Percentiles rank a stretch among this genome's conserved stretches.
phyloP scores from a whole-genome alignment of 2,113 vertebrate genomes.

The Rostratula benghalensis region DNA sequence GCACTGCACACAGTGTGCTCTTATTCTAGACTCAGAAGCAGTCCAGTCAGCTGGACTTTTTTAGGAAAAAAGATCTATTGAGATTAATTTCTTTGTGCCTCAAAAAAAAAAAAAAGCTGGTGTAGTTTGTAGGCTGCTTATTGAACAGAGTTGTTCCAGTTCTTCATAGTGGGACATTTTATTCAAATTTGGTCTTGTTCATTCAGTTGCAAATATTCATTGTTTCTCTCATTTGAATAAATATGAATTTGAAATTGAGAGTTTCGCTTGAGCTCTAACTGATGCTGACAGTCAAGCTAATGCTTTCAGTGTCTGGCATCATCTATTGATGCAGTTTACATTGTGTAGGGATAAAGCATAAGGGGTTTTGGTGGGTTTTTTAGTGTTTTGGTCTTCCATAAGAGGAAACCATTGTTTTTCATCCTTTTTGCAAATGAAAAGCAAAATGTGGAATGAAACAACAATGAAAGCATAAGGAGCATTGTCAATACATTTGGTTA shows the following conservation, averaged over 20 bases:
- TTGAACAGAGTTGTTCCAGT: background rate
- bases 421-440: background rate
- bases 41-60: background rate
- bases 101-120: background rate
- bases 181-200: background rate
- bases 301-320: background rate
- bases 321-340: accelerated
- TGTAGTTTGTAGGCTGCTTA: background rate
- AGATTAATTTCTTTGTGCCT: background rate
- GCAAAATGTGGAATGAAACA: too few species aligned
- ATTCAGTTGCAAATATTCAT: background rate
- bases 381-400: background rate
- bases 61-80: background rate
- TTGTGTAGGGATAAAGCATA: background rate
- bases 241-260: background rate
- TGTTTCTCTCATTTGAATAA: background rate
- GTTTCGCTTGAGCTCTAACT: background rate
- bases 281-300: background rate
- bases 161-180: background rate
- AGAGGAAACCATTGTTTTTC: background rate
- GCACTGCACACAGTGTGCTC: background rate
- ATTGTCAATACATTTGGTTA: background rate
- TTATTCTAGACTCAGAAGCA: background rate
- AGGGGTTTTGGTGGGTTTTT: background rate
- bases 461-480: background rate